Evolutionary conservation across 1,140 invertebrate species (phyloP), one percentile per base, ranked within the genome.

Genomic region (Homarus americanus): DNA sequence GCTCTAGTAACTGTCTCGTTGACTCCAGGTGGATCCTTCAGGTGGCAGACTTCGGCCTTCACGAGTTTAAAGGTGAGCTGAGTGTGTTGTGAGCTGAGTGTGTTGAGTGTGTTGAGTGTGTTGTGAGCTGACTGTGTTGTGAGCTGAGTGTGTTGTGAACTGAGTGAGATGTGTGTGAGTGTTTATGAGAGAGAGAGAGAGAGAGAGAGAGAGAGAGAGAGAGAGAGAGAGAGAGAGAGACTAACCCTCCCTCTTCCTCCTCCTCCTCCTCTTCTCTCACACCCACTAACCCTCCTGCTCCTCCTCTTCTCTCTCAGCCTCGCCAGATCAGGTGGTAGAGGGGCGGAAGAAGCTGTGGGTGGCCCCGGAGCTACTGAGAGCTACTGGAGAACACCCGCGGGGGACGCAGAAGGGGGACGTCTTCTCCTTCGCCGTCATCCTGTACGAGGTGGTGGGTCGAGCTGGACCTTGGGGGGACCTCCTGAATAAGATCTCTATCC

Each of bases 21-120:
- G 98, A 99, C 94, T 98, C 97, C 9, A 95, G 98, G 9, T 99
- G 98, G 98, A 97, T 98, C 73, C 96, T 99, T n/a, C 98, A 98
- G 93, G 94, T 99, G 12, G 96, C 97, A 0, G 98, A 98, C 94
- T 99, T 98, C 93, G 98, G 98, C 2, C 94, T 99, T 9, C 94
- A 95, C 87, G 95, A 95, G 87, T 95, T 95, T 90, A 93, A 91
- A 63, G 91, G 91, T 91, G 20, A 86, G 83, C 12, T n/a, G n/a
- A n/a, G n/a, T n/a, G n/a, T n/a, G n/a, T n/a, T n/a, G n/a, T n/a
- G n/a, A n/a, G n/a, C n/a, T n/a, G n/a, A n/a, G n/a, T n/a, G n/a
- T n/a, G n/a, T n/a, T n/a, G n/a, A n/a, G n/a, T n/a, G n/a, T n/a
- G n/a, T n/a, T n/a, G n/a, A n/a, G n/a, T n/a, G n/a, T n/a, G n/a